phyloP scores from a whole-genome alignment of 2,888 invertebrate species.

The Hymenopus coronatus region DNA sequence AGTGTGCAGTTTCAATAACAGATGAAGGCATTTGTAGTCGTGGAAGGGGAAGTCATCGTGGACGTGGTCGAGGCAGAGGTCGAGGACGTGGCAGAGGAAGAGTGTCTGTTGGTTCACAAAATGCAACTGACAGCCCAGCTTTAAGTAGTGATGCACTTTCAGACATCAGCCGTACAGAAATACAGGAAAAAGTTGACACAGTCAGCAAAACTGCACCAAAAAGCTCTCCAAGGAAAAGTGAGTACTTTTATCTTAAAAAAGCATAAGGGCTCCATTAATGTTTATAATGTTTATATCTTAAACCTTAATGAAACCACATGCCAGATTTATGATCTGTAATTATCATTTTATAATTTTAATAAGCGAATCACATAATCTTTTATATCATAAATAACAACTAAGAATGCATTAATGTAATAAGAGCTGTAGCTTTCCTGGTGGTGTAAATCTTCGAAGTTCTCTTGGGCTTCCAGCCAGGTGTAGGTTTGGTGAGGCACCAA shows the following conservation, averaged over 20 bases:
- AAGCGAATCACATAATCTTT: too few relatives aligned
- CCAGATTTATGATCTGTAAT: too few relatives aligned
- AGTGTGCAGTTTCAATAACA: neutral
- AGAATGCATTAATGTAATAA: too few relatives aligned
- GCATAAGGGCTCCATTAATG: neutral
- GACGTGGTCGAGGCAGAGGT: slow-evolving; percentile 18
- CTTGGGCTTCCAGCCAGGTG: too few relatives aligned
- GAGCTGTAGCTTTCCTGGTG: too few relatives aligned
- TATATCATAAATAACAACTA: too few relatives aligned
- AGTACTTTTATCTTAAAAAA: neutral
- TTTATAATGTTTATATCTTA: too few relatives aligned
- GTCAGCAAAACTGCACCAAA: neutral
- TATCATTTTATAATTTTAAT: too few relatives aligned
- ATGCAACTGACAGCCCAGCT: slow-evolving; percentile 24
- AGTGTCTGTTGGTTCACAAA: neutral
- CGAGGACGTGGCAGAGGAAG: slow-evolving; percentile 18
- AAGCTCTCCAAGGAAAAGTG: neutral
- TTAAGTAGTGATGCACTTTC: slow-evolving; percentile 28
- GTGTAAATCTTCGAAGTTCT: too few relatives aligned
- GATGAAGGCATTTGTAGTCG: neutral
- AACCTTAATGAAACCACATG: too few relatives aligned
- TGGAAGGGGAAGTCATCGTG: slow-evolving; percentile 5
- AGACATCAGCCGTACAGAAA: neutral
- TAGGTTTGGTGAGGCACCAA: too few relatives aligned
- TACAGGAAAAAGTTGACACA: neutral